These are phyloP conservation scores for Torymus texanus DNA, from an alignment of 2,888 invertebrate species.

Conservation along the genomic window DNA sequence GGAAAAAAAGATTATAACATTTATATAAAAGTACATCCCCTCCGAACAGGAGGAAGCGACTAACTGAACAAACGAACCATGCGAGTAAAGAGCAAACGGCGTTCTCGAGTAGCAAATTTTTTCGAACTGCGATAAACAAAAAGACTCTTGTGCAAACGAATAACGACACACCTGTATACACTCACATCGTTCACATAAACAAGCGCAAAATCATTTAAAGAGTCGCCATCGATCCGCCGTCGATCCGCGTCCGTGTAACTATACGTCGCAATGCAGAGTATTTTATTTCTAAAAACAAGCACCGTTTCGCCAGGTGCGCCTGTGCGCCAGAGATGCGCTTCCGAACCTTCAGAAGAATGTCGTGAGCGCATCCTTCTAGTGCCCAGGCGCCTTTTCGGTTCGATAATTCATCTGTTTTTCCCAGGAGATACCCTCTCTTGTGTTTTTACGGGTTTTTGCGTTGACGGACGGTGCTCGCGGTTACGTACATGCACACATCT, in stretches of 20 bases:
- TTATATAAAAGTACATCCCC: constrained; percentile 51
- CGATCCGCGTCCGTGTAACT: constrained; percentile 61
- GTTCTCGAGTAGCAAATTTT: constrained; percentile 36
- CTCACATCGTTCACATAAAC: too few relatives aligned
- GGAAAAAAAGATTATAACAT: background rate
- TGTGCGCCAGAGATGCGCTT: too few relatives aligned
- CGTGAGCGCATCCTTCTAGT: background rate
- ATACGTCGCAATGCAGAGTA: constrained; percentile 65
- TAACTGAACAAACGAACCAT: constrained; percentile 29
- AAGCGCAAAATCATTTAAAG: constrained; percentile 51
- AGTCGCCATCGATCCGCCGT: constrained; percentile 60
- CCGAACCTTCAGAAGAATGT: too few relatives aligned
- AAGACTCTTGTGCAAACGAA: background rate
- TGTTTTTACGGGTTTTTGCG: background rate
- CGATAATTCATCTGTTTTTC: constrained; percentile 20
- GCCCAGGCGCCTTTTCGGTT: background rate
- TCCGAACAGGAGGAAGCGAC: constrained; percentile 41
- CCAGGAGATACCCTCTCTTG: background rate
- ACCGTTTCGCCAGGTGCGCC: constrained; percentile 54
- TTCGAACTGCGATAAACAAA: too few relatives aligned
- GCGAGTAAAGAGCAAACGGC: constrained; percentile 30
- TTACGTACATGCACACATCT: constrained; percentile 9
- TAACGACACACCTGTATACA: constrained; percentile 2
- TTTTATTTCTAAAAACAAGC: constrained; percentile 59
- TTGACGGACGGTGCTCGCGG: constrained; percentile 30